Percentiles rank a stretch among this genome's conserved stretches.
These are phyloP conservation scores for Perognathus longimembris DNA, from an alignment of 2,113 vertebrate genomes.

Conservation along the genomic window DNA sequence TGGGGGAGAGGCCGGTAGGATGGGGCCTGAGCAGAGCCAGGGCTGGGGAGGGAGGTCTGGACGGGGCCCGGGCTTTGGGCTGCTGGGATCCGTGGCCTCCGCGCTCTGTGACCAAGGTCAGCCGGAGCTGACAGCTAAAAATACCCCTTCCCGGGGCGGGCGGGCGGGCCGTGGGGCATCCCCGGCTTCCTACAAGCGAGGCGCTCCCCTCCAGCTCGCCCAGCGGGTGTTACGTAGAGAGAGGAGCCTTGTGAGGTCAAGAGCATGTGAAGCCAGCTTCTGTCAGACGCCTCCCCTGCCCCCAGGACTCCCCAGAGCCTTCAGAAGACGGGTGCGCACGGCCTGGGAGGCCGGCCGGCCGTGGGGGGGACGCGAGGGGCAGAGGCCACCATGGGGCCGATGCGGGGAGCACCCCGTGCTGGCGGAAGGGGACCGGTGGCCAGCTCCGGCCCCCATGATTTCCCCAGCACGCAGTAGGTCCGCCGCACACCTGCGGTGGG, in stretches of 20 bases:
- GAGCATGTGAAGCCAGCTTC: slow-evolving; percentile 12
- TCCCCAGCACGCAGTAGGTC: not conserved
- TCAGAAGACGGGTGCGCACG: fast-evolving
- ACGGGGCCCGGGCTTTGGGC: not conserved
- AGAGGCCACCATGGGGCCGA: no score
- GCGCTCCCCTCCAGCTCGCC: not conserved
- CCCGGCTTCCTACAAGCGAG: not conserved
- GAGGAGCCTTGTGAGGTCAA: slow-evolving; percentile 18
- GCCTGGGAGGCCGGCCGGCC: no score
- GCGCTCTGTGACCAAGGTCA: slow-evolving; percentile 66
- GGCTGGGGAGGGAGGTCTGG: not conserved
- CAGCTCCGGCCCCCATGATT: no score
- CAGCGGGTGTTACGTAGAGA: not conserved
- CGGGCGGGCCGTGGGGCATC: not conserved
- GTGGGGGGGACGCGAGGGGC: fast-evolving
- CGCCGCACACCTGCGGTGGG: fast-evolving
- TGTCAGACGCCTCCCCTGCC: not conserved
- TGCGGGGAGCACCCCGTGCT: no score
- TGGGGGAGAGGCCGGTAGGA: not conserved
- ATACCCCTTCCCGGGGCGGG: slow-evolving; percentile 8
- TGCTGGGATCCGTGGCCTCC: not conserved
- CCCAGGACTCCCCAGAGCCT: slow-evolving; percentile 23
- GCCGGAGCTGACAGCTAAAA: slow-evolving; percentile 58
- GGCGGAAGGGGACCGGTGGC: no score
- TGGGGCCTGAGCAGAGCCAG: not conserved